Percentiles rank a stretch among this genome's conserved stretches.
Evolutionary conservation across 2,797 vertebrate genomes (phyloP).

Genomic region (Urophycis tenuis): DNA sequence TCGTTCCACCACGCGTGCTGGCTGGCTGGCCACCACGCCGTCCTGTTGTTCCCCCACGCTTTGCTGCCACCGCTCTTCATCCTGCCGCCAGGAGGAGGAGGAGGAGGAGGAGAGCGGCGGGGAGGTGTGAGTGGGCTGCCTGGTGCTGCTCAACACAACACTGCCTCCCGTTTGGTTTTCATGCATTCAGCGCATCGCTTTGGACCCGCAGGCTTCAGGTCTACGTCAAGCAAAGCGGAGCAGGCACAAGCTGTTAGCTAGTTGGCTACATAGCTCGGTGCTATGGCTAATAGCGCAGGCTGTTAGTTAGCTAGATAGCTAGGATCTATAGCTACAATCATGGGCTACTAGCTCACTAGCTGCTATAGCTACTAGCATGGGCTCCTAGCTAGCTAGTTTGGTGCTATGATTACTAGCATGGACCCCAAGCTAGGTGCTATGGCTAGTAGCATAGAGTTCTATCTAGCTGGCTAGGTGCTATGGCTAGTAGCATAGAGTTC

Average conservation of each 20-base stretch:
- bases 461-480: too few relatives aligned
- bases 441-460: too few relatives aligned
- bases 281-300: background rate
- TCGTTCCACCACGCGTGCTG: slow-evolving; percentile 88
- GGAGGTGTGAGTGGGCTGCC: background rate
- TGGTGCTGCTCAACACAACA: background rate
- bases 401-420: too few relatives aligned
- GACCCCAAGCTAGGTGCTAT: too few relatives aligned
- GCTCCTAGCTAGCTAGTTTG: background rate
- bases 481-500: too few relatives aligned
- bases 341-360: background rate
- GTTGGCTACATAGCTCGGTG: background rate
- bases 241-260: slow-evolving; percentile 52
- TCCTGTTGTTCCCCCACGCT: slow-evolving; percentile 99
- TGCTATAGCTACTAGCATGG: background rate
- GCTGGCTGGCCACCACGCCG: slow-evolving; percentile 88
- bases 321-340: background rate
- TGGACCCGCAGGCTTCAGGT: background rate
- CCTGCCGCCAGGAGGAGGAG: slow-evolving; percentile 65
- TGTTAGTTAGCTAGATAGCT: background rate
- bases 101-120: slow-evolving; percentile 13
- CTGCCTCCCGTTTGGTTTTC: slow-evolving; percentile 44
- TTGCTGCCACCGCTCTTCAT: slow-evolving; percentile 94
- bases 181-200: slow-evolving; percentile 55
- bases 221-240: slow-evolving; percentile 69